phyloP scores from a whole-genome alignment of 1,140 invertebrate genomes.

The Drosophila willistoni region DNA sequence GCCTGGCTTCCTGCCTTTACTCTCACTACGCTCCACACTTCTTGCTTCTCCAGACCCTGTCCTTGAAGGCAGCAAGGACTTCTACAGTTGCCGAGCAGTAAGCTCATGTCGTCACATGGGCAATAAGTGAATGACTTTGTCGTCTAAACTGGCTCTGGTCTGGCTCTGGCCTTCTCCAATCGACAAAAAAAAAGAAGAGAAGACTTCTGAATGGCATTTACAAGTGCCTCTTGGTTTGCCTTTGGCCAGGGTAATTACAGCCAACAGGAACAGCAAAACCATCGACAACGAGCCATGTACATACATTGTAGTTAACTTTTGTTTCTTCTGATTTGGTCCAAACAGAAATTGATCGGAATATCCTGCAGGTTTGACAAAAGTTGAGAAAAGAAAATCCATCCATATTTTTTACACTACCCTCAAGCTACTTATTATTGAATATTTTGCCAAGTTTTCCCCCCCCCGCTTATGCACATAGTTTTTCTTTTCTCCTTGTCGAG shows the following conservation, averaged over 20 bases:
- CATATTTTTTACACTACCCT: constrained; percentile 42
- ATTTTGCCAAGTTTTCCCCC: constrained; percentile 47
- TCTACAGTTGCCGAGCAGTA: constrained; percentile 14
- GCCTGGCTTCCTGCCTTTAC: constrained; percentile 64
- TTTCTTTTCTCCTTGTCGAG: constrained; percentile 30
- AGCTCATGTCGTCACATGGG: constrained; percentile 63
- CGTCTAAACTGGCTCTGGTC: constrained; percentile 42
- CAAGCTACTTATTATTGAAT: constrained; percentile 24
- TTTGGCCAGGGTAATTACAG: constrained; percentile 45
- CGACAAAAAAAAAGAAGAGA: background rate
- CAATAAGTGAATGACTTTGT: constrained; percentile 73
- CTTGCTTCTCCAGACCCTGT: constrained; percentile 6
- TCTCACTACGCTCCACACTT: constrained; percentile 15
- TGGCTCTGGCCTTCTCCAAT: background rate
- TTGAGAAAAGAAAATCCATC: background rate
- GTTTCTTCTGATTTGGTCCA: constrained; percentile 44
- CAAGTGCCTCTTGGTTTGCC: constrained; percentile 23
- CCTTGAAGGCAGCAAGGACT: background rate
- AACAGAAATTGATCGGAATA: constrained; percentile 60
- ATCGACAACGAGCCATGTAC: background rate
- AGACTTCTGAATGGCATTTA: constrained; percentile 15
- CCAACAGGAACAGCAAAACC: constrained; percentile 2
- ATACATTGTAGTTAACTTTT: constrained; percentile 34
- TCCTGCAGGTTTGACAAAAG: background rate
- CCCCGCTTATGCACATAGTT: background rate